These are phyloP conservation scores for Acomys russatus DNA, from an alignment of 2,797 vertebrate genomes.

Conservation along the genomic window DNA sequence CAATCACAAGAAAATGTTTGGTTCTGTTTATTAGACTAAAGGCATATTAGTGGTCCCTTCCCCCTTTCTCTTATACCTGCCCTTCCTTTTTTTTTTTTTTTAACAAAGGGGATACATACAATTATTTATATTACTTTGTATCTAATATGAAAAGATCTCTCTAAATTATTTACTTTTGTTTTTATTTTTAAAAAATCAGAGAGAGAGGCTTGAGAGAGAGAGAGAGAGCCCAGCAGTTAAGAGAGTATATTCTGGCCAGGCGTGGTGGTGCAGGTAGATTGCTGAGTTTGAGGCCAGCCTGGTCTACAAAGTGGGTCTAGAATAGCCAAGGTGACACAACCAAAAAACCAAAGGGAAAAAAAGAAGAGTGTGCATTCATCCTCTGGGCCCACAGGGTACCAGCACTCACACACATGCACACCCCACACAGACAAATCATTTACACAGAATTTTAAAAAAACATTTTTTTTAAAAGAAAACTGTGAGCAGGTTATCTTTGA, in stretches of 20 bases:
- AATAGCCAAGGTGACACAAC: too few species aligned
- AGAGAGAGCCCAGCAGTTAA: neutral
- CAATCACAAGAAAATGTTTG: neutral
- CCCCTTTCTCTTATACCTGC: neutral
- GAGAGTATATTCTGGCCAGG: too few species aligned
- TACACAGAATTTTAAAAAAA: neutral
- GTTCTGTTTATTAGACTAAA: neutral
- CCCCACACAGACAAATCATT: neutral
- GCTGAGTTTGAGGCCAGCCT: too few species aligned
- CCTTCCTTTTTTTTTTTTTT: neutral
- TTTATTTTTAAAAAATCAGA: neutral
- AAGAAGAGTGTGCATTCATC: neutral
- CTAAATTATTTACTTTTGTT: constrained; percentile 33
- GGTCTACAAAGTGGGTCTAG: too few species aligned
- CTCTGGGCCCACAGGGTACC: neutral
- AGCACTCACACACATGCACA: neutral
- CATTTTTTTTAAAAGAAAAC: neutral
- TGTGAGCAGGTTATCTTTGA: neutral
- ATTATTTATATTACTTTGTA: neutral
- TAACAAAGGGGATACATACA: neutral
- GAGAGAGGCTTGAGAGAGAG: neutral
- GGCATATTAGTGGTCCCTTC: neutral
- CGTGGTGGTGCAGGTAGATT: too few species aligned
- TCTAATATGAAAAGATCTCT: constrained; percentile 8
- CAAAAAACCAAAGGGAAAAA: too few species aligned